Conservation (phyloP, 35 echinoderm and acorn worm species). For the Lytechinus pictus region DNA sequence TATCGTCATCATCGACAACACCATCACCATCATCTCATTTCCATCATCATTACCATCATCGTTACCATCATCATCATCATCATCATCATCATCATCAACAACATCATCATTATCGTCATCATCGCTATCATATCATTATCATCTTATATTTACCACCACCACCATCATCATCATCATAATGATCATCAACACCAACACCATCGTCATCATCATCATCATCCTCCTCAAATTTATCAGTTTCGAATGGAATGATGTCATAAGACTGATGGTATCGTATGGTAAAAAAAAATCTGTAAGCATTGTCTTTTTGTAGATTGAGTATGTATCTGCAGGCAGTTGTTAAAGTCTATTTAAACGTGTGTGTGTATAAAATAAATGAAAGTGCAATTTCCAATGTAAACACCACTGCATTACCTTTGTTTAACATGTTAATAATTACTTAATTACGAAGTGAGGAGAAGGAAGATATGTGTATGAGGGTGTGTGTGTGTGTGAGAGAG, state of each 20-base stretch:
- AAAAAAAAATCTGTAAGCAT: no score
- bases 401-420: no score
- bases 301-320: no score
- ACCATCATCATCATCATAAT: not conserved
- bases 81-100: not conserved
- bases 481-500: not conserved
- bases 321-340: no score
- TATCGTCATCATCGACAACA: not conserved
- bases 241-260: no score
- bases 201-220: not conserved
- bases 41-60: not conserved
- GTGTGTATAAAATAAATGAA: not conserved
- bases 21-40: not conserved
- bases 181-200: not conserved
- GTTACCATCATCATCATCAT: not conserved
- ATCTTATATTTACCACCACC: not conserved
- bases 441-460: not conserved
- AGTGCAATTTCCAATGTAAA: not conserved
- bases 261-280: no score
- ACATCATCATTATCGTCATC: not conserved
- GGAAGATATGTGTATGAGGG: not conserved
- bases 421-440: no score
- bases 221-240: not conserved
- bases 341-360: no score
- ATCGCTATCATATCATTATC: not conserved